A percentile compares a stretch with the other conserved stretches of the same genome.
phyloP scores from a whole-genome alignment of 2,113 vertebrate species.

The Antennarius striatus region DNA sequence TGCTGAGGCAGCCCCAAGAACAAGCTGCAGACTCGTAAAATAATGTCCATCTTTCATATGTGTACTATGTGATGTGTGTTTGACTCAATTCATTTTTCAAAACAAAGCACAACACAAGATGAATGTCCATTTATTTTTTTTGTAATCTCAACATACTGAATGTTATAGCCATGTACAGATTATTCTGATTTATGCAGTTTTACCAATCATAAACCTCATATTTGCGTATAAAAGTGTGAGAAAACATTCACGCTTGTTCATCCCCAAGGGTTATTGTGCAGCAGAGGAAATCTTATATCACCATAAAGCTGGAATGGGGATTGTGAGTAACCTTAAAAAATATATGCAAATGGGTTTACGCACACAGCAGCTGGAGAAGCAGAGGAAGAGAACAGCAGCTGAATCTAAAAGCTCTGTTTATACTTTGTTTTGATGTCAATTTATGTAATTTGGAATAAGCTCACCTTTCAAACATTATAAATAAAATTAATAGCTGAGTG shows the following conservation, averaged over 20 bases:
- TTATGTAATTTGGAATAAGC: constrained; percentile 11
- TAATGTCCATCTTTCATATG: constrained; percentile 44
- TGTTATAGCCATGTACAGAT: neutral
- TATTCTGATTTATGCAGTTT: constrained; percentile 6
- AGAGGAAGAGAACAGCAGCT: constrained; percentile 36
- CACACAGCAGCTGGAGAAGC: neutral
- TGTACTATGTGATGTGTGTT: constrained; percentile 12
- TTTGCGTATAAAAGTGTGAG: constrained; percentile 8
- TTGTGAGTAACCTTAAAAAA: constrained; percentile 30
- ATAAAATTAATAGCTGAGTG: constrained; percentile 48
- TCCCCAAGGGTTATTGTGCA: neutral
- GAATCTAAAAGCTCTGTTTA: constrained; percentile 3
- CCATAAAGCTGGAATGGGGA: constrained; percentile 15
- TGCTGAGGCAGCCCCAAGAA: constrained; percentile 57
- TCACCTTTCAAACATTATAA: constrained; percentile 39
- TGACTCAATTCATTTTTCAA: neutral
- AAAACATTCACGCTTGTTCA: constrained; percentile 1
- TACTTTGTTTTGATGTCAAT: constrained; percentile 20
- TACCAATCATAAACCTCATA: constrained; percentile 15
- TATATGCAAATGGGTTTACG: constrained; percentile 25
- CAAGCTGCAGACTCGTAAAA: constrained; percentile 36
- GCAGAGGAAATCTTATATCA: constrained; percentile 20
- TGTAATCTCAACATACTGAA: neutral
- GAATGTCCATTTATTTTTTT: constrained; percentile 1
- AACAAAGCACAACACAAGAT: neutral